These are phyloP conservation scores for Oscheius sp. DNA, from an alignment of 2,888 invertebrate species.

Conservation along the genomic window DNA sequence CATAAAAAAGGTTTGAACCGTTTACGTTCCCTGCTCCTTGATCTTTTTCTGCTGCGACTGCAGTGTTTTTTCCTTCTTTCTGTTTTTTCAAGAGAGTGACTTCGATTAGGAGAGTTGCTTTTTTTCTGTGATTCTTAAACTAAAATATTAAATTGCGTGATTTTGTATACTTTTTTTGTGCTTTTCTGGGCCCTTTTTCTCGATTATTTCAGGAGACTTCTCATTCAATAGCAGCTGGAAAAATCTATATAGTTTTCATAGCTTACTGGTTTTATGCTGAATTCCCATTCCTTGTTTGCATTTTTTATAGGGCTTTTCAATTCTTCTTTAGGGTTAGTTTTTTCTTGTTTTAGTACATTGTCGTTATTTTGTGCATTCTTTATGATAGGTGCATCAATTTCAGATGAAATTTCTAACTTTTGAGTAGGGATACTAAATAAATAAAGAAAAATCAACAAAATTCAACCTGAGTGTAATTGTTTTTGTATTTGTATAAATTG, in stretches of 20 bases:
- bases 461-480: too few species aligned
- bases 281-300: slow-evolving; percentile 11
- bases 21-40: background rate
- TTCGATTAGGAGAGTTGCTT: background rate
- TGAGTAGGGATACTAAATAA: too few species aligned
- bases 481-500: too few species aligned
- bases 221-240: background rate
- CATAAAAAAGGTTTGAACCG: background rate
- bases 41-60: slow-evolving; percentile 1
- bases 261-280: slow-evolving; percentile 1
- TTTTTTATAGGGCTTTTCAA: background rate
- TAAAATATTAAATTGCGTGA: too few species aligned
- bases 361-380: too few species aligned
- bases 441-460: too few species aligned
- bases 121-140: background rate
- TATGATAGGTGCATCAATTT: too few species aligned
- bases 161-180: background rate
- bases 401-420: too few species aligned
- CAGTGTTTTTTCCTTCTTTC: background rate
- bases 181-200: background rate
- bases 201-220: background rate
- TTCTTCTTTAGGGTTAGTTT: background rate
- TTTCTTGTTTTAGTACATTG: too few species aligned
- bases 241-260: background rate
- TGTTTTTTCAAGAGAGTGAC: background rate